These are phyloP conservation scores for Erpobdella octoculata DNA, from an alignment of 2,888 invertebrate species.

Conservation along the genomic window DNA sequence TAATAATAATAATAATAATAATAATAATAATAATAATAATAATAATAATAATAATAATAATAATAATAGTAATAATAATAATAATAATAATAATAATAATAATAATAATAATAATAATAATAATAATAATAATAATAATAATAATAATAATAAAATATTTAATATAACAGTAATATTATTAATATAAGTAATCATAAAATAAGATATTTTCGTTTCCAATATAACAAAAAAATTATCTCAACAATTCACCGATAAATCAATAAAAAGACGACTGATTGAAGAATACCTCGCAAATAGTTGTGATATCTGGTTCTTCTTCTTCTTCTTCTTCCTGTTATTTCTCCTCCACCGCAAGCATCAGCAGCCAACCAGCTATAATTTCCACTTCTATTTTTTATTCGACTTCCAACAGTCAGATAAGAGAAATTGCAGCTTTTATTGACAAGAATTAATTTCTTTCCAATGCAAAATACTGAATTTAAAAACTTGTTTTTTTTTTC, in stretches of 20 bases:
- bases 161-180: not conserved
- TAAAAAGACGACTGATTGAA: not conserved
- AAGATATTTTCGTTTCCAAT: not conserved
- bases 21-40: not conserved
- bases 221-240: not conserved
- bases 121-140: not conserved
- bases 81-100: not conserved
- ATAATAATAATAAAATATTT: not conserved
- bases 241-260: too few species aligned
- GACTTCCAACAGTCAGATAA: too few species aligned
- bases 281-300: not conserved
- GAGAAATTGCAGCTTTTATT: too few species aligned
- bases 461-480: too few species aligned
- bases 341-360: too few species aligned
- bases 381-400: too few species aligned
- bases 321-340: too few species aligned
- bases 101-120: not conserved
- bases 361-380: not conserved
- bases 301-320: too few species aligned
- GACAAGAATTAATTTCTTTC: too few species aligned
- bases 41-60: not conserved
- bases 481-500: too few species aligned
- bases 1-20: constrained; percentile 5
- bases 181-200: not conserved
- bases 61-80: not conserved